These are phyloP conservation scores for Oscheius sp. DNA, from an alignment of 2,888 invertebrate species.

Conservation along the genomic window DNA sequence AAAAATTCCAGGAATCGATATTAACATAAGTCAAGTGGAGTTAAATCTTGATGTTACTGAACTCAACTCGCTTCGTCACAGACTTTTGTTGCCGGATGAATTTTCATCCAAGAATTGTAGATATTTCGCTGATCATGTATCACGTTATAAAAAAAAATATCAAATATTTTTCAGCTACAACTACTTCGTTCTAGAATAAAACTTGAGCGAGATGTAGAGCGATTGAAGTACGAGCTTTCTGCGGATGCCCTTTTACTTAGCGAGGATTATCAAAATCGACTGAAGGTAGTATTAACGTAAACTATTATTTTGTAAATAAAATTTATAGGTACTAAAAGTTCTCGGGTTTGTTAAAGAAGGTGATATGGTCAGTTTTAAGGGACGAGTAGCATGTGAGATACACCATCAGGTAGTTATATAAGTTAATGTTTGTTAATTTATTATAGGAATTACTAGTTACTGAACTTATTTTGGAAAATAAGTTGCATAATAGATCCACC, in stretches of 20 bases:
- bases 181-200: conserved; percentile 17
- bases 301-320: not conserved
- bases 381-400: conserved; percentile 76
- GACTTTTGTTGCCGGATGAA: conserved; percentile 20
- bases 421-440: not conserved
- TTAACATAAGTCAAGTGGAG: not conserved
- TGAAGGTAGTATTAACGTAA: conserved; percentile 69
- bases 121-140: conserved; percentile 77
- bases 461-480: conserved; percentile 90
- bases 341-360: conserved; percentile 84
- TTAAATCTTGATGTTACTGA: not conserved
- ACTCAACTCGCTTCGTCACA: conserved; percentile 33
- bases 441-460: conserved; percentile 83
- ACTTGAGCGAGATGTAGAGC: conserved; percentile 54
- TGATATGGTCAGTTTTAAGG: conserved; percentile 83
- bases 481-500: conserved; percentile 79
- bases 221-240: conserved; percentile 84
- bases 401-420: conserved; percentile 59
- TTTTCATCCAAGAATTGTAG: conserved; percentile 81
- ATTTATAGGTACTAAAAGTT: conserved; percentile 78
- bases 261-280: conserved; percentile 87
- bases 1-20: conserved; percentile 21
- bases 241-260: conserved; percentile 87
- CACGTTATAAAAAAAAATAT: not conserved
- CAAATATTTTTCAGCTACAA: conserved; percentile 15